phyloP scores from a whole-genome alignment of 53 echinoderm and acorn worm species.

The Paracentrotus lividus region DNA sequence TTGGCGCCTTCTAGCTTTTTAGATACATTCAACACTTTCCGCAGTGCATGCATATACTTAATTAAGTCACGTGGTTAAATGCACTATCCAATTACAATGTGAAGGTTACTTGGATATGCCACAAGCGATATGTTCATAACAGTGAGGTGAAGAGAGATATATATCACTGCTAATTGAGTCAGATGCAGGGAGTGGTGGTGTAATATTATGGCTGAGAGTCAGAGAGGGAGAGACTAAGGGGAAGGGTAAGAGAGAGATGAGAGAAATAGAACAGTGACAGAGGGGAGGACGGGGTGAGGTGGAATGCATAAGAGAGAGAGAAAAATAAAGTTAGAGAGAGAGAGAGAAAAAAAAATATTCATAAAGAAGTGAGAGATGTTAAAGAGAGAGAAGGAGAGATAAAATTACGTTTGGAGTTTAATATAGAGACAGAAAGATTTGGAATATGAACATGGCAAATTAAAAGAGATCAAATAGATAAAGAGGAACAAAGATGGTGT shows the following conservation, averaged over 20 bases:
- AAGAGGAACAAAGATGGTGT: background rate
- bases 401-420: background rate
- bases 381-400: too few relatives aligned
- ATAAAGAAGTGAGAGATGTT: background rate
- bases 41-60: background rate
- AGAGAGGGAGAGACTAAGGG: background rate
- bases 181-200: constrained; percentile 4
- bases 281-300: background rate
- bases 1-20: too few relatives aligned
- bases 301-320: background rate
- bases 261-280: too few relatives aligned
- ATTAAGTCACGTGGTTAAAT: background rate
- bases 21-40: background rate
- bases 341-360: background rate
- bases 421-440: background rate
- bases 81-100: constrained; percentile 48
- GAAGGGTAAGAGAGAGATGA: too few relatives aligned
- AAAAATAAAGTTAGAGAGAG: constrained; percentile 8
- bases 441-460: background rate
- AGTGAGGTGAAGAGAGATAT: background rate
- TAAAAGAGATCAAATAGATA: too few relatives aligned
- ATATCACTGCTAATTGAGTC: constrained; percentile 17
- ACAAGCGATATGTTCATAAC: background rate
- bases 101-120: constrained; percentile 25
- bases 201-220: background rate